Evolutionary conservation across 1,140 invertebrate genomes (phyloP).

Genomic region (Magallana ariakensis): DNA sequence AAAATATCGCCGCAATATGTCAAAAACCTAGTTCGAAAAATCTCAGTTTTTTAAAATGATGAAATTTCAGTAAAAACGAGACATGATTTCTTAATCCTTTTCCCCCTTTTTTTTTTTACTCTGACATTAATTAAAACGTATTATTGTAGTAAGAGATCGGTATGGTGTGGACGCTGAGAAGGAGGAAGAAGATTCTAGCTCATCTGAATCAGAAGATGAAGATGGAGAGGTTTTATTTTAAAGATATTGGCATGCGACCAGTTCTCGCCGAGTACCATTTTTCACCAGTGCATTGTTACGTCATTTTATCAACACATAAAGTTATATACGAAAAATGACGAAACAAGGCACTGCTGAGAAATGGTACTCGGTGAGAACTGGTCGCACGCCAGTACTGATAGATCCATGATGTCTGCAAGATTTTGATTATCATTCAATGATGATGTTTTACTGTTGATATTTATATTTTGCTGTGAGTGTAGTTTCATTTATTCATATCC

Average conservation of each 20-base stretch:
- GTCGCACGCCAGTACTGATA: too few relatives aligned
- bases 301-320: too few relatives aligned
- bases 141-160: conserved; percentile 85
- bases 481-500: not conserved
- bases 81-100: too few relatives aligned
- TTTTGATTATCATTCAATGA: not conserved
- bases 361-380: too few relatives aligned
- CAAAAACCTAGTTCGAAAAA: not conserved
- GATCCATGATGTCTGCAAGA: not conserved
- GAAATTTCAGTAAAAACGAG: too few relatives aligned
- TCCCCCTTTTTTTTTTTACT: too few relatives aligned
- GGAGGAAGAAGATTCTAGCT: conserved; percentile 61
- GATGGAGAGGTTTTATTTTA: conserved; percentile 80
- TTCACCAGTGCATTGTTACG: too few relatives aligned
- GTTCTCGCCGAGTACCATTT: too few relatives aligned
- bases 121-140: too few relatives aligned
- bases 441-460: not conserved
- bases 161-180: conserved; percentile 83
- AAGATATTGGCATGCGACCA: too few relatives aligned
- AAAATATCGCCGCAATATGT: not conserved
- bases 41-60: not conserved
- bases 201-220: conserved; percentile 84
- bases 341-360: too few relatives aligned
- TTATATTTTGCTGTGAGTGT: not conserved
- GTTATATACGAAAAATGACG: too few relatives aligned